Evolutionary conservation across 2,797 vertebrate genomes (phyloP), one percentile per base, ranked within the genome.

Genomic region (Anas bahamensis): DNA sequence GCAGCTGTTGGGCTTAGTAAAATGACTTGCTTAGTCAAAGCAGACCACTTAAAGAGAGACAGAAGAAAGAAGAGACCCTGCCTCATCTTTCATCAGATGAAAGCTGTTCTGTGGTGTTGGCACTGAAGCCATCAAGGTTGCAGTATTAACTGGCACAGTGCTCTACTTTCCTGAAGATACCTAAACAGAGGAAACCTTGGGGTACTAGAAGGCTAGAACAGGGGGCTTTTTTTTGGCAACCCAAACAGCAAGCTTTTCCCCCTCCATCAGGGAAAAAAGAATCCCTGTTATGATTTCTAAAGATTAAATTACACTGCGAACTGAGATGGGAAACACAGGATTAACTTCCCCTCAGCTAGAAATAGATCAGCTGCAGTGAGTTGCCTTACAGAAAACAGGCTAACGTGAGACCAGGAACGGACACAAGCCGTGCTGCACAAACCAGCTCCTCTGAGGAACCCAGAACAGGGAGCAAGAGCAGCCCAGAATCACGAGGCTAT

Each of bases 241-340:
- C 14, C 35, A 65, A 69, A 46, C 12, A 56, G 3, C 0, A 77
- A 63, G 13, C 8, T n/a, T 23, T 29, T 35, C 23, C 21, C 4
- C 7, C 42, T 16, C 39, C 1, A 2, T 0, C 14, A 26, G 2
- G 6, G 11, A 50, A 22, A 77, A 7, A 37, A 28, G 13, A 16
- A 50, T 46, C 28, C 65, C 28, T 0, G 1, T 13, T 22, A 37
- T 2, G 2, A 50, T 55, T 15, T 22, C 56, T 73, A 33, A 56
- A 72, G 16, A 60, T 0, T 31, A 68, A 61, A 6, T 42, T 74
- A 4, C 1, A 22, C 50, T 63, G 31, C 10, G 18, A 93, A 7
- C 1, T 17, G 52, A 81, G 52, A 75, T 72, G 46, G 37, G 48
- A 68, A 87, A 35, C 7, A 1, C 1, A 83, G 53, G 15, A 79